Evolutionary conservation across 2,888 invertebrate genomes (phyloP).

Genomic region (Galerucella calmariensis): DNA sequence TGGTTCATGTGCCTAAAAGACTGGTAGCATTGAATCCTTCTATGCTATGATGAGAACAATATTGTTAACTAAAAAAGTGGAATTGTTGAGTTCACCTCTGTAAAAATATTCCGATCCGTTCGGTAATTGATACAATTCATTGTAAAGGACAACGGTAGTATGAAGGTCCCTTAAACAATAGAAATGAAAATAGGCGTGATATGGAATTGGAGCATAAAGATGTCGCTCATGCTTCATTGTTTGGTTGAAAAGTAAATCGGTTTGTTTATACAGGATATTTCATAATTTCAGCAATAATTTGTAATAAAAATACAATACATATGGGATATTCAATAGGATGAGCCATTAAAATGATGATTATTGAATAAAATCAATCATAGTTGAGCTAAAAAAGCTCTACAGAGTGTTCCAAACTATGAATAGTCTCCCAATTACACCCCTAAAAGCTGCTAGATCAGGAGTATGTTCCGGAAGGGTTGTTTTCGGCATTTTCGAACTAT

Average conservation of each 20-base stretch:
- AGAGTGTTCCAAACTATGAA: no score
- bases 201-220: slow-evolving; percentile 43
- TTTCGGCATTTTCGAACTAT: no score
- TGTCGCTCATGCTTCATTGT: slow-evolving; percentile 37
- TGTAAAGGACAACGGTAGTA: slow-evolving; percentile 21
- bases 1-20: no score
- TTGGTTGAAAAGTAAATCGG: slow-evolving; percentile 33
- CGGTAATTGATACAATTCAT: slow-evolving; percentile 43
- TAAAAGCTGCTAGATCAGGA: no score
- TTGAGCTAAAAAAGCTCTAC: no score
- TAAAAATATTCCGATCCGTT: slow-evolving; percentile 26
- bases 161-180: slow-evolving; percentile 43
- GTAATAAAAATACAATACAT: neutral
- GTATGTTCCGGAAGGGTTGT: no score
- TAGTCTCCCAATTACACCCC: no score
- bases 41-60: neutral
- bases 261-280: slow-evolving; percentile 22
- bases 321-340: no score
- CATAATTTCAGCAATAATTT: slow-evolving; percentile 3
- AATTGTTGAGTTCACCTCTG: slow-evolving; percentile 24
- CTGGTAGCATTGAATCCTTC: no score
- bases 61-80: neutral
- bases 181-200: slow-evolving; percentile 42
- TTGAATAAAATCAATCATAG: no score
- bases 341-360: neutral